Evolutionary conservation across 2,888 invertebrate genomes (phyloP), one percentile per base, ranked within the genome.

Genomic region (Drosophila siamana): DNA sequence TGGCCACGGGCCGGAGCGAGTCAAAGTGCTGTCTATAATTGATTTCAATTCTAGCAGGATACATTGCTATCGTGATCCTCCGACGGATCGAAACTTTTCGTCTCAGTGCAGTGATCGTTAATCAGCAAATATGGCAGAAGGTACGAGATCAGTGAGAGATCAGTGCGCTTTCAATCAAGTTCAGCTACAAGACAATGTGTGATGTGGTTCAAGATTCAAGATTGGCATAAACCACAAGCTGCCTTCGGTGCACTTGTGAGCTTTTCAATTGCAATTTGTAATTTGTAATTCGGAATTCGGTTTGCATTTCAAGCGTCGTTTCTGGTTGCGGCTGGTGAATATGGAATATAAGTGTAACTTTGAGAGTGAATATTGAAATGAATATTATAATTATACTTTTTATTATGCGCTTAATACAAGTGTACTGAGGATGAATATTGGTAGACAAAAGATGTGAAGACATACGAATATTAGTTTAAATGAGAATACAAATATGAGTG

Each of bases 131-230:
- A 85, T 85, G 85, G 83, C 78, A 43, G 65, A 68, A 71, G 88
- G 85, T 85, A 69, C 2, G 68, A 51, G 13, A 2, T 13, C 26
- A 6, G 15, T 43, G 36, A 6, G 36, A 13, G 15, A 15, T 38
- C 36, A 8, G 13, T 30, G 43, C 28, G 30, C 44, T 30, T 19
- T 43, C 43, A 41, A 28, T 72, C 68, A 76, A 71, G 64, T 67
- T 63, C 60, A 63, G 33, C 19, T 16, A 24, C 40, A 43, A 67
- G 24, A 46, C 50, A 65, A 30, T 50, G 33, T 33, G 33, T 44
- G 61, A 80, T 78, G 71, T 77, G 74, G 85, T 61, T 86, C 81
- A 83, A 74, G 84, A 83, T 60, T 66, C 41, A 67, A 67, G 38
- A 33, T n/a, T 16, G 43, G 40, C 40, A 26, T 59, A 80, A 84